Evolutionary conservation across 2,113 vertebrate species (phyloP).

Genomic region (Chunga burmeisteri): DNA sequence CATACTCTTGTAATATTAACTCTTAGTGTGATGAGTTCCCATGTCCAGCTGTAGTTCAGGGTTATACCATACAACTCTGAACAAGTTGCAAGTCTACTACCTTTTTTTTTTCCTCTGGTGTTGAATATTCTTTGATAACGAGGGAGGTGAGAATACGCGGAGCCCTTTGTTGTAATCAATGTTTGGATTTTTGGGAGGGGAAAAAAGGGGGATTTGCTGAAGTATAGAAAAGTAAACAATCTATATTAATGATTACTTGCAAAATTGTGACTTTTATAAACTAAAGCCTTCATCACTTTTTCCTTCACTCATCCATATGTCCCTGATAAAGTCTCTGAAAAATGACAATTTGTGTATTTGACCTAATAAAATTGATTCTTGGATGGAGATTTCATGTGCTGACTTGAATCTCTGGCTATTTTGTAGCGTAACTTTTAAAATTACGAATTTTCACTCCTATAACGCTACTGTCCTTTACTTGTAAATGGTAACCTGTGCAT

Average conservation of each 20-base stretch:
- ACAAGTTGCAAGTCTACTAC: background rate
- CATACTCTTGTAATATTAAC: background rate
- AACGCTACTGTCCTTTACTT: background rate
- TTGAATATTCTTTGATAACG: background rate
- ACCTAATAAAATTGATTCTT: background rate
- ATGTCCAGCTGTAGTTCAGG: background rate
- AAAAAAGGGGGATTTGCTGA: background rate
- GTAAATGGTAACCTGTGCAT: background rate
- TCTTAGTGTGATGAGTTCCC: background rate
- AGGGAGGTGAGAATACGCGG: background rate
- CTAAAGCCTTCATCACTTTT: background rate
- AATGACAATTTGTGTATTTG: background rate
- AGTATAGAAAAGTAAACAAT: background rate
- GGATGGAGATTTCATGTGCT: background rate
- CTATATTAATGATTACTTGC: background rate
- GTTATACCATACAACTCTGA: constrained; percentile 1
- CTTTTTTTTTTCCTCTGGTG: background rate
- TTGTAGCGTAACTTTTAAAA: background rate
- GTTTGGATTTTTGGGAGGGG: background rate
- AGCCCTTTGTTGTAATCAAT: background rate
- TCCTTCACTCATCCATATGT: background rate
- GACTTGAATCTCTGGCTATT: background rate
- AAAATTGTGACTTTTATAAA: background rate
- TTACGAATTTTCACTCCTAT: background rate
- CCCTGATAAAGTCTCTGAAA: background rate